Base-by-base conservation (phyloP, 1,140 invertebrate genomes). In the Heliothis subflexa region DNA sequence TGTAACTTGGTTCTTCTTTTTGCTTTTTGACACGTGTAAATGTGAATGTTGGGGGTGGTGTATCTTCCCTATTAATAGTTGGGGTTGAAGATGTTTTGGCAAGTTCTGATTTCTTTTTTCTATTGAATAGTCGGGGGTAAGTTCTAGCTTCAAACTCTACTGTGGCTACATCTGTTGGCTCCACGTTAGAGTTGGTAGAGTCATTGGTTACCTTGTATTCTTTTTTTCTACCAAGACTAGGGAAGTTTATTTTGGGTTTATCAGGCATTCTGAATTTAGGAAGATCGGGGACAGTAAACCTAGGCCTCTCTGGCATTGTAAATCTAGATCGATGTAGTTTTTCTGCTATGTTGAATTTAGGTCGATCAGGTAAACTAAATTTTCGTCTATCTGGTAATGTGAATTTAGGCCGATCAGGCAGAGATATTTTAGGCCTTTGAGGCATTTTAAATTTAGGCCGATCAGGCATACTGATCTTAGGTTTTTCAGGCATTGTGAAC, bases 111-210 rank as follows among this genome's bases (percentile, higher is more conserved):
- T 93, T 95, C 47, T 92, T 96, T 81, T 96, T 97, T 79, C 95
- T 96, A 54, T 96, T 95, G 84, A 98, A 97, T 47, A 97, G 94
- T 72, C 97, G 95, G 0, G 97, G 97, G 89, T 97, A 97, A 0
- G 97, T 97, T 81, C 96, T 96, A 78, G 97, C 97, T 87, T 97
- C 96, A 89, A 97, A 97, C 33, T 96, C 95, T 55, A 95, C 97
- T 87, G 88, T 88, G 7, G 88, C 90, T 12, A 88, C 83, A 83
- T 91, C 87, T 82, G 91, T 95, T 92, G 95, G 95, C 87, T 93
- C 95, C 80, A 72, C 88, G 49, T 87, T 87, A 11, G 93, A 90
- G 75, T 88, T 88, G 2, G 89, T 86, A 47, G 78, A 79, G 81
- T 94, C 49, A 93, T 66, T 95, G 78, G 95, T 95, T 7, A 86